A percentile compares a stretch with the other conserved stretches of the same genome.
Conservation (phyloP, 2,888 invertebrate species). For the Rhingia campestris region DNA sequence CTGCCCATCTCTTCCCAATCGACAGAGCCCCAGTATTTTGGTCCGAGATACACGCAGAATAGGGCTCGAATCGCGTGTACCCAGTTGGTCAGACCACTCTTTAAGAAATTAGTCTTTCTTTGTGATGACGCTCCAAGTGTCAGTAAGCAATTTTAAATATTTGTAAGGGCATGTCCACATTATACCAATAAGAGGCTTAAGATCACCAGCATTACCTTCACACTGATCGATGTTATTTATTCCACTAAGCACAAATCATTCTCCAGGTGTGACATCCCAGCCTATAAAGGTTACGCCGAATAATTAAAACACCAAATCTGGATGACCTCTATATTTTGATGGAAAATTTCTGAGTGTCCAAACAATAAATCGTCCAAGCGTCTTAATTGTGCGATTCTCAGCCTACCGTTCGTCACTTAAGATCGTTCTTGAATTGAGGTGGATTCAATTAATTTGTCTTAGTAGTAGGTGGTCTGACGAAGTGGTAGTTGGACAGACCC, state of each 20-base stretch:
- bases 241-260: neutral
- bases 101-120: too few species aligned
- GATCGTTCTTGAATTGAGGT: neutral
- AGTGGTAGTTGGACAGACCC: neutral
- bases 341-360: neutral
- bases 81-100: too few species aligned
- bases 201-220: neutral
- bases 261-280: neutral
- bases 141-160: too few species aligned
- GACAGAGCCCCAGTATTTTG: too few species aligned
- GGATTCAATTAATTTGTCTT: constrained; percentile 21
- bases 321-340: neutral
- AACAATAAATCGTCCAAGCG: neutral
- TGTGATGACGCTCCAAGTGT: too few species aligned
- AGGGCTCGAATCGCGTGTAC: too few species aligned
- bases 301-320: neutral
- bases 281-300: neutral
- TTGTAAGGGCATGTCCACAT: too few species aligned
- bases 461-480: constrained; percentile 15
- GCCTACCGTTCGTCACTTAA: neutral
- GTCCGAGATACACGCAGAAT: too few species aligned
- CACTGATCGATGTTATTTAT: neutral
- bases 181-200: too few species aligned
- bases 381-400: neutral
- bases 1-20: too few species aligned